Evolutionary conservation across 2,113 vertebrate species (phyloP).

Genomic region (Raja brachyura): DNA sequence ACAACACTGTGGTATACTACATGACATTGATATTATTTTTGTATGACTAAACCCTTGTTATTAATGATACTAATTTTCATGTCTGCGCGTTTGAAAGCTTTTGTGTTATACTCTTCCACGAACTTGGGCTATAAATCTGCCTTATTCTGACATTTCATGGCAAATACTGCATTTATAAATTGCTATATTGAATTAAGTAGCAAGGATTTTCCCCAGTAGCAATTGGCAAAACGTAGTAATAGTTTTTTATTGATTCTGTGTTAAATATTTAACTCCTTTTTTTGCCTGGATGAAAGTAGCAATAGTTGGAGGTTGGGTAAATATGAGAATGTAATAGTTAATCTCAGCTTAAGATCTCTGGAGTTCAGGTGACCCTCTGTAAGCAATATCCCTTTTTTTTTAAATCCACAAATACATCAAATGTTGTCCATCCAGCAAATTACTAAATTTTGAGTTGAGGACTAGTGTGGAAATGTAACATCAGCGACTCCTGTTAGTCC

Average conservation of each 20-base stretch:
- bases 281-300: neutral
- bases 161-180: conserved; percentile 18
- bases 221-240: neutral
- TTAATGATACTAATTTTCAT: neutral
- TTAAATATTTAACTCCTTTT: neutral
- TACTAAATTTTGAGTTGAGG: neutral
- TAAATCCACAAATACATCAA: neutral
- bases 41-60: neutral
- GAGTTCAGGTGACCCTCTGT: neutral
- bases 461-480: neutral
- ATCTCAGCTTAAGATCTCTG: neutral
- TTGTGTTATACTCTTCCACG: neutral
- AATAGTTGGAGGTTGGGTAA: neutral
- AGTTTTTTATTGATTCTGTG: neutral
- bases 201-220: neutral
- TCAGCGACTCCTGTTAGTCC: no score
- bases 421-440: neutral
- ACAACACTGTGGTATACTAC: neutral
- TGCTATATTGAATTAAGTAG: conserved; percentile 31
- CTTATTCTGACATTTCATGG: conserved; percentile 15
- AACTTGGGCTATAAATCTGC: conserved; percentile 23
- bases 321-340: neutral
- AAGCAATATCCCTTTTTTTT: neutral
- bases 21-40: neutral
- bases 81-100: neutral